Base-by-base conservation (phyloP, 2,888 invertebrate genomes). In the Trissolcus brochymenae region DNA sequence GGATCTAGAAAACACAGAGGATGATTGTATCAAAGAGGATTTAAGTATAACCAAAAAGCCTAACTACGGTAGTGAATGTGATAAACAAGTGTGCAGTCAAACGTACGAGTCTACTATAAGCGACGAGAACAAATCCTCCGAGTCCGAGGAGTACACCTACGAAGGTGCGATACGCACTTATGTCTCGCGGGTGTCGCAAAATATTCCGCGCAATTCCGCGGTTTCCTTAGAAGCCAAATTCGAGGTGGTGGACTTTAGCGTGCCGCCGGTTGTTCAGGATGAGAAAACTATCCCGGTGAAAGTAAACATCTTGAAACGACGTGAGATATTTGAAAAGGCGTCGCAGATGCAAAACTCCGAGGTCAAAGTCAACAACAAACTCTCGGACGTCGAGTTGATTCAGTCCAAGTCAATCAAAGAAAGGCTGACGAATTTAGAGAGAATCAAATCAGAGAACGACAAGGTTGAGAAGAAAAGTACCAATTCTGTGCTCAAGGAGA, bases 151-250 rank as follows among this genome's bases (percentile, higher is more conserved):
- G 87, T 96, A 95, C 89, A 95, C 95, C 0, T 96, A 95, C 88
- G 96, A 96, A 89, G 94, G 95, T 82, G 95, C 96, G 82, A 96
- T 96, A 82, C 94, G 96, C 86, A 94, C 95, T 82, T 96, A 96
- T 89, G 94, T 95, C 82, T 94, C 95, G 61, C 92, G 95, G 81
- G 95, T 94, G 55, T 78, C 87, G 14, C 88, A 88, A 56, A 88
- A 87, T 51, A 85, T 88, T 41, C 87, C 88, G 0, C 87, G 90
- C 83, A 86, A 90, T 77, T 84, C 87, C 0, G 64, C 87, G 40
- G 85, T 84, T 0, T 84, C 82, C 16, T 59, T 85, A 21, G 86
- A 88, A 54, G 74, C 81, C 1, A 87, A 86, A 40, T 72, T 84
- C 4, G 83, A 84, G 35, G 19, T 51, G 16, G 46, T n/a, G 6